These are phyloP conservation scores for Agriopis marginaria DNA, from an alignment of 2,888 invertebrate species.

Conservation along the genomic window DNA sequence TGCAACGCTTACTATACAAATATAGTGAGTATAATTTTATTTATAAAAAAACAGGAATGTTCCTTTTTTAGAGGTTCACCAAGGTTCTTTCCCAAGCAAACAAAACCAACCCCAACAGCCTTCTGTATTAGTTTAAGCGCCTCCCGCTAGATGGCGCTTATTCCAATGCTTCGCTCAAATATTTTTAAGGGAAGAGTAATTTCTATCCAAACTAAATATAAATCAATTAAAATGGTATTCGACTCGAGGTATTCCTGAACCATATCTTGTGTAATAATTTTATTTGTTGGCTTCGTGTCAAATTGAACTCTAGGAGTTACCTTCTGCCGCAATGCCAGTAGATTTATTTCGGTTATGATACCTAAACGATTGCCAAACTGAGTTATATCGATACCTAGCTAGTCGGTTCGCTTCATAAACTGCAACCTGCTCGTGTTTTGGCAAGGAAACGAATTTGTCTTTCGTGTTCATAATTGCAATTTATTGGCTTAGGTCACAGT, in stretches of 20 bases:
- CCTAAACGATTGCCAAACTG: conserved; percentile 24
- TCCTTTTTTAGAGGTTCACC: background rate
- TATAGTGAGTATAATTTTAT: no score
- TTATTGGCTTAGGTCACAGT: background rate
- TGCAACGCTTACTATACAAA: no score
- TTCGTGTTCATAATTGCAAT: background rate
- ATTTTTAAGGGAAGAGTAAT: background rate
- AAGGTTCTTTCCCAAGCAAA: background rate
- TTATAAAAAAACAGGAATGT: no score
- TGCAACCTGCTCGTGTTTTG: conserved; percentile 7
- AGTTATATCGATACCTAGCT: conserved; percentile 4
- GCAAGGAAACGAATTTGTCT: conserved; percentile 2
- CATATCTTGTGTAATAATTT: conserved; percentile 10
- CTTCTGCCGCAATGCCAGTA: conserved; percentile 4
- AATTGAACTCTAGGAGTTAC: conserved; percentile 24
- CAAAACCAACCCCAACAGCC: background rate
- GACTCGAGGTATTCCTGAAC: background rate
- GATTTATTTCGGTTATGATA: conserved; percentile 19
- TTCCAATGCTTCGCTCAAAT: background rate
- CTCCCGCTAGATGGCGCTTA: conserved; percentile 31
- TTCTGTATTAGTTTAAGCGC: conserved; percentile 5
- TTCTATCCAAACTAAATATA: background rate
- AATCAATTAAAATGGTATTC: conserved; percentile 10
- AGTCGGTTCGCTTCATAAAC: conserved; percentile 5
- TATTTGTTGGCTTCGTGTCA: conserved; percentile 36